Conservation (phyloP, 2,113 vertebrate species). For the Felis chaus region DNA sequence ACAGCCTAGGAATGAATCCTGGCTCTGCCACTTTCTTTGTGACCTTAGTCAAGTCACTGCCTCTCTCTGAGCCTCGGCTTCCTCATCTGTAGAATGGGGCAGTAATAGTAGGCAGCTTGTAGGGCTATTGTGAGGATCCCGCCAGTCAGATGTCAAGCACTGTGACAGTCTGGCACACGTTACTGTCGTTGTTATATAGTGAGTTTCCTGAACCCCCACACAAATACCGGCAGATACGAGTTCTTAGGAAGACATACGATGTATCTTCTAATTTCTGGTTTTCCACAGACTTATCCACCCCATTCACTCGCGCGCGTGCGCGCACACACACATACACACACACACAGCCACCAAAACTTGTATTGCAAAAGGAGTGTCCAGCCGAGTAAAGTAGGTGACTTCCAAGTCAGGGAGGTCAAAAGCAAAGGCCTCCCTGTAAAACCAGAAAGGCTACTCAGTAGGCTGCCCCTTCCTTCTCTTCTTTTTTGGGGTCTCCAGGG, state of each 20-base stretch:
- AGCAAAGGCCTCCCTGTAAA: neutral
- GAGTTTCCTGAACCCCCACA: neutral
- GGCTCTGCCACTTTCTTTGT: neutral
- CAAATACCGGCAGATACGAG: neutral
- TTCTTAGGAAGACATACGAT: neutral
- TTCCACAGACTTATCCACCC: neutral
- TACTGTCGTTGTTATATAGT: fast-evolving
- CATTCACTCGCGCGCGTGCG: neutral
- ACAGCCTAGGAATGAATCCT: neutral
- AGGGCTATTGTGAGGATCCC: neutral
- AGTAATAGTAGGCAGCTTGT: fast-evolving
- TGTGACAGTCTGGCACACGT: fast-evolving
- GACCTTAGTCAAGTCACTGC: neutral
- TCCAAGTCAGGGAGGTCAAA: neutral
- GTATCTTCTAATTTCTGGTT: neutral
- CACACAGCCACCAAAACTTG: neutral
- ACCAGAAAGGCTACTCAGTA: neutral
- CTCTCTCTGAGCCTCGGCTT: neutral
- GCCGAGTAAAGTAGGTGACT: neutral
- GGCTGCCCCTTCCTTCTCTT: neutral
- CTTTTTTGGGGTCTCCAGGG: neutral
- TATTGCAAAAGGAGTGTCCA: neutral
- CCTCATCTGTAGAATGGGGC: neutral
- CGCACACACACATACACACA: neutral
- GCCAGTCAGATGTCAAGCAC: neutral